phyloP scores from a whole-genome alignment of 2,888 invertebrate species.

The Habrosyne pyritoides region DNA sequence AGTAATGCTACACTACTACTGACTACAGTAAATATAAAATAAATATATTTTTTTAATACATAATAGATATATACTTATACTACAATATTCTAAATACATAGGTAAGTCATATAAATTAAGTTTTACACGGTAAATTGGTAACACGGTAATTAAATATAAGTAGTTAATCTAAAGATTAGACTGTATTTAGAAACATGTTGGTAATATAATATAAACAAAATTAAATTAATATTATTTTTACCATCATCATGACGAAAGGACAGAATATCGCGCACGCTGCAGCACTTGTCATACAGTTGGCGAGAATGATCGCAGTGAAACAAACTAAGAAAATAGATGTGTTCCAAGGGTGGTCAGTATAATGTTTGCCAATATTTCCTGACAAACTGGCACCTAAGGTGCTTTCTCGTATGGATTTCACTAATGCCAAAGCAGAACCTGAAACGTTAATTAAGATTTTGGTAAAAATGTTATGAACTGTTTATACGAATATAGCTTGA shows the following conservation, averaged over 20 bases:
- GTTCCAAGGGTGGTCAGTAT: conserved; percentile 33
- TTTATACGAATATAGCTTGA: no score
- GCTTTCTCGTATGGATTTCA: conserved; percentile 20
- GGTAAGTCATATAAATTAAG: no score
- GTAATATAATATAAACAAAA: not conserved
- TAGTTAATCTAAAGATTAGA: no score
- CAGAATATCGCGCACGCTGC: conserved; percentile 43
- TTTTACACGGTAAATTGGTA: no score
- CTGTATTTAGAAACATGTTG: no score
- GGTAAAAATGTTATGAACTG: not conserved
- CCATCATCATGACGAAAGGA: conserved; percentile 55
- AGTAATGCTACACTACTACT: no score
- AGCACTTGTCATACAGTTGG: conserved; percentile 50
- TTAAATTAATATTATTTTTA: conserved; percentile 25
- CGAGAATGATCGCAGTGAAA: conserved; percentile 34
- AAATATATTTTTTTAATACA: no score
- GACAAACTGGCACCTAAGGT: conserved; percentile 21
- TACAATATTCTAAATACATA: no score
- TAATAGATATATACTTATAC: no score
- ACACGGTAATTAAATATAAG: no score
- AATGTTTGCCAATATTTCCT: conserved; percentile 20
- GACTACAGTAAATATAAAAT: no score
- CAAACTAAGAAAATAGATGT: conserved; percentile 40
- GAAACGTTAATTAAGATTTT: conserved; percentile 16
- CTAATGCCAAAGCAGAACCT: conserved; percentile 48